These are phyloP conservation scores for Strongylocentrotus purpuratus DNA, from an alignment of 35 echinoderm and acorn worm species.

Conservation along the genomic window DNA sequence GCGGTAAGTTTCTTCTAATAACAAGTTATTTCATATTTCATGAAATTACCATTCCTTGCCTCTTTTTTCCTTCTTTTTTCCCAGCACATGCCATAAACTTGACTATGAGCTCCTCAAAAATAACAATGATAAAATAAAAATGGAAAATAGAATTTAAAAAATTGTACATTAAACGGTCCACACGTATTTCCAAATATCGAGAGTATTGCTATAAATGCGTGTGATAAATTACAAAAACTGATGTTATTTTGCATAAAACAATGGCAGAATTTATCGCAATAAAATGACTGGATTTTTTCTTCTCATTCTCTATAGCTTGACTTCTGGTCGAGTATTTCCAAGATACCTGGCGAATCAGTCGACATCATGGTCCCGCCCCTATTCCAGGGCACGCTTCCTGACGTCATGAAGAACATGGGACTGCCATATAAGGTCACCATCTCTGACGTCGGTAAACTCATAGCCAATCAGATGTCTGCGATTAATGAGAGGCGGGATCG, in stretches of 20 bases:
- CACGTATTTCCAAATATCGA: too few relatives aligned
- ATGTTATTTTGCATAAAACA: too few relatives aligned
- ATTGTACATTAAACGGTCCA: too few relatives aligned
- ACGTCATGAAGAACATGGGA: constrained; percentile 35
- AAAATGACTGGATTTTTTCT: not conserved
- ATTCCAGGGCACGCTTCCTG: not conserved
- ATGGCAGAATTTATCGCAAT: too few relatives aligned
- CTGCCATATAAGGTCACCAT: constrained; percentile 52
- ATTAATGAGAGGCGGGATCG: not conserved
- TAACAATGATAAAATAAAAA: too few relatives aligned
- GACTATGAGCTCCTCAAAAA: too few relatives aligned
- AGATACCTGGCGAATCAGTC: constrained; percentile 20
- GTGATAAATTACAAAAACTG: too few relatives aligned
- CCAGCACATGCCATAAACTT: too few relatives aligned
- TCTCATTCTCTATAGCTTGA: constrained; percentile 56
- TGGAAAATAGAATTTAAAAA: too few relatives aligned
- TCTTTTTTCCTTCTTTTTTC: not conserved
- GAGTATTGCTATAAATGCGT: too few relatives aligned
- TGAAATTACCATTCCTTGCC: not conserved
- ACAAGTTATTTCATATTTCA: too few relatives aligned
- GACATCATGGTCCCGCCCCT: constrained; percentile 63
- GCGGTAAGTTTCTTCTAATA: not conserved
- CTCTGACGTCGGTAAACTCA: constrained; percentile 57
- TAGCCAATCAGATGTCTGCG: constrained; percentile 42
- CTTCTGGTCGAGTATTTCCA: constrained; percentile 58